Conservation (phyloP, 23 tunicate genomes). For the Styela plicata region DNA sequence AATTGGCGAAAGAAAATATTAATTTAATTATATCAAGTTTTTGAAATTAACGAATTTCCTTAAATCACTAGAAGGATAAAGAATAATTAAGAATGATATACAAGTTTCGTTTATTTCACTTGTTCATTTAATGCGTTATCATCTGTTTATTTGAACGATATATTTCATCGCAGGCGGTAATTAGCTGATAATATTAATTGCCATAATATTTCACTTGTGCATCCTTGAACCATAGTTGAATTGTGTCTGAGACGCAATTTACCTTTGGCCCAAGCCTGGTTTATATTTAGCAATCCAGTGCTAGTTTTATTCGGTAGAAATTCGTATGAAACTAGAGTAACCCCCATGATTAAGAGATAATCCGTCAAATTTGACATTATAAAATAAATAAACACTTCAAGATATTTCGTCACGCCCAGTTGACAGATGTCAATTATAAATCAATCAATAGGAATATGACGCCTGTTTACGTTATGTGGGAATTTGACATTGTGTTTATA, state of each 20-base stretch:
- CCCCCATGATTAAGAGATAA: neutral
- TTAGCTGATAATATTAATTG: no score
- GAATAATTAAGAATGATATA: no score
- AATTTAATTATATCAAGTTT: no score
- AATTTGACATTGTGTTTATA: neutral
- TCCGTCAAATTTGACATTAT: neutral
- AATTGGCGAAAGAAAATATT: no score
- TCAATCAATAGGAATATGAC: neutral
- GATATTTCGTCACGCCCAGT: neutral
- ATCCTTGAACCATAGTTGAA: no score
- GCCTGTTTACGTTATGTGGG: neutral
- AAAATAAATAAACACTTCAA: neutral
- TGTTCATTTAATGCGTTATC: neutral
- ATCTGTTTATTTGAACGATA: neutral
- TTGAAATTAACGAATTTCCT: no score
- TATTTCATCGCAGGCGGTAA: neutral
- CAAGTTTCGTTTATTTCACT: no score
- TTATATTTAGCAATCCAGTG: no score
- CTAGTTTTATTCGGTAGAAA: no score
- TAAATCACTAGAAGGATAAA: no score
- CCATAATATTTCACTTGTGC: neutral
- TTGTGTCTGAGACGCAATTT: neutral
- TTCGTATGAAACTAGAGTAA: no score
- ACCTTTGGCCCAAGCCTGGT: neutral
- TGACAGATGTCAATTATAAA: neutral